phyloP scores from a whole-genome alignment of 2,113 vertebrate genomes.

The Hemichromis elongatus region DNA sequence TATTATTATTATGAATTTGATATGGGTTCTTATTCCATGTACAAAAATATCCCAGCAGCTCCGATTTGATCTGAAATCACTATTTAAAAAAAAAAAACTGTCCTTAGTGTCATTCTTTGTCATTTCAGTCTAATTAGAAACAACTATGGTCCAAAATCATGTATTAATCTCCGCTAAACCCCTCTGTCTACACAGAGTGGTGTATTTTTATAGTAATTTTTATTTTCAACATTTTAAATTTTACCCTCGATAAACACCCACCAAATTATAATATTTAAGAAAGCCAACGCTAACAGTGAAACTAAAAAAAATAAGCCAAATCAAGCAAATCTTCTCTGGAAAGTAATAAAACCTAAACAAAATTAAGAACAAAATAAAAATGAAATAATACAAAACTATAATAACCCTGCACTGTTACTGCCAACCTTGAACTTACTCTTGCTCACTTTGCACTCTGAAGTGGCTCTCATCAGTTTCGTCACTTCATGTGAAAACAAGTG shows the following conservation, averaged over 20 bases:
- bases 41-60: not conserved
- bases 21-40: not conserved
- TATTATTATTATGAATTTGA: no score
- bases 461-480: not conserved
- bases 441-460: not conserved
- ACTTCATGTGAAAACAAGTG: not conserved
- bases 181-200: not conserved
- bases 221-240: not conserved
- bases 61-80: not conserved
- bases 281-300: not conserved
- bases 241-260: not conserved
- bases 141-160: not conserved
- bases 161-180: not conserved
- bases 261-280: not conserved
- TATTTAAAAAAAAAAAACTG: fast-evolving
- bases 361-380: not conserved
- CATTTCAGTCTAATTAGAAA: not conserved
- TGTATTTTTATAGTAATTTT: not conserved
- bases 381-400: not conserved
- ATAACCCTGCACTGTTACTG: not conserved
- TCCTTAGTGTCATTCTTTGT: not conserved
- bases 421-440: not conserved
- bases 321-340: no score
- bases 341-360: not conserved
- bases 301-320: not conserved